These are phyloP conservation scores for Oxyruncus cristatus DNA, from an alignment of 2,113 vertebrate species.

Conservation along the genomic window DNA sequence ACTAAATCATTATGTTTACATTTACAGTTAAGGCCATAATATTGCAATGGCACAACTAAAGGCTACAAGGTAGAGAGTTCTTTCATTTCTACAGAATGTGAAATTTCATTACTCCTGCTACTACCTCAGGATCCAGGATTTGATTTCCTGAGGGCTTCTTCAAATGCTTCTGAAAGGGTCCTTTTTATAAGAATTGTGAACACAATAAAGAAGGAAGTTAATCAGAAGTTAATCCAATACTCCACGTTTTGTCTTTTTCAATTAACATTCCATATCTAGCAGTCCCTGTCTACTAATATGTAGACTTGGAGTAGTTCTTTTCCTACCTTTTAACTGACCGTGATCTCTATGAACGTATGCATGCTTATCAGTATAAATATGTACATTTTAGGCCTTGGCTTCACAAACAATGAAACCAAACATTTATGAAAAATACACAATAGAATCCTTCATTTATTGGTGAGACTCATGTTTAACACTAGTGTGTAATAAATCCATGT, in stretches of 20 bases:
- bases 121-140: neutral
- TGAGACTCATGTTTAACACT: neutral
- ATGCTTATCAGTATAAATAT: slow-evolving; percentile 31
- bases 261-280: neutral
- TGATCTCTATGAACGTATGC: neutral
- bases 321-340: neutral
- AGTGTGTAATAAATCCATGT: neutral
- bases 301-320: neutral
- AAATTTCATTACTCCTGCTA: neutral
- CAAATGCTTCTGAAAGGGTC: neutral
- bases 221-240: neutral
- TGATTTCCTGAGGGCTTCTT: neutral
- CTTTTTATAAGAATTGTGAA: neutral
- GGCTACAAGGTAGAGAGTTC: neutral
- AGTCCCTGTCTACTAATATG: neutral
- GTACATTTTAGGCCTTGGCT: slow-evolving; percentile 37
- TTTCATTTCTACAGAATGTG: neutral
- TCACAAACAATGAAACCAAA: slow-evolving; percentile 9
- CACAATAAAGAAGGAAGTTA: neutral
- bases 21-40: neutral
- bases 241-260: neutral
- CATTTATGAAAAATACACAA: slow-evolving; percentile 21
- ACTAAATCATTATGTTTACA: neutral
- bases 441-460: neutral
- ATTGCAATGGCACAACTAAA: neutral